phyloP scores from a whole-genome alignment of 1,140 invertebrate genomes.

The Diploscapter pachys region DNA sequence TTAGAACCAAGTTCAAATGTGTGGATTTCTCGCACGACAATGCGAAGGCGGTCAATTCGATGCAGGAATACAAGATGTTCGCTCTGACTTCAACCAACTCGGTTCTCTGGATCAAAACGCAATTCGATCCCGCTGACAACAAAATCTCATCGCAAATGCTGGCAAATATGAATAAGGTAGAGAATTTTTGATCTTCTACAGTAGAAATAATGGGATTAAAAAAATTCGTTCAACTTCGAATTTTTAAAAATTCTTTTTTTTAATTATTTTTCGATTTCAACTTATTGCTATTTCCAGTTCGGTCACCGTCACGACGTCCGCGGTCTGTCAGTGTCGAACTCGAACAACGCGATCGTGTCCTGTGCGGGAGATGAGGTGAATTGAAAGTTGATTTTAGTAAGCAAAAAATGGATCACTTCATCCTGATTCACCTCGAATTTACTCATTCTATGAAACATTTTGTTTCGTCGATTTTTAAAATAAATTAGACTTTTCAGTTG shows the following conservation, averaged over 20 bases:
- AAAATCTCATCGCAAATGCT: conserved; percentile 29
- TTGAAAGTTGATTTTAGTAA: too few species aligned
- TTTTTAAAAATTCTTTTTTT: too few species aligned
- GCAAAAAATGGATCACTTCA: too few species aligned
- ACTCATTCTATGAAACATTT: too few species aligned
- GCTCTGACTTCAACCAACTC: conserved; percentile 55
- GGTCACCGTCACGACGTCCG: conserved; percentile 86
- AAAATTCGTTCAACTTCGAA: too few species aligned
- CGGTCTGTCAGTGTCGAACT: conserved; percentile 81
- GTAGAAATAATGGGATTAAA: too few species aligned
- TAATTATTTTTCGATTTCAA: conserved; percentile 48
- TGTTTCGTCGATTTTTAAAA: neutral
- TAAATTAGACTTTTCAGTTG: neutral
- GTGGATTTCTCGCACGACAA: too few species aligned
- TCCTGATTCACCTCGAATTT: too few species aligned
- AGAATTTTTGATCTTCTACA: conserved; percentile 54
- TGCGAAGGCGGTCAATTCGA: too few species aligned
- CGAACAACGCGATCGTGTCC: conserved; percentile 64
- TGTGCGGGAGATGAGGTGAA: conserved; percentile 33
- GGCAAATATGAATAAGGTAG: conserved; percentile 62
- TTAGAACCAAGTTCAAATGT: too few species aligned
- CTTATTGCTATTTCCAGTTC: conserved; percentile 54
- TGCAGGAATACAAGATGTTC: neutral
- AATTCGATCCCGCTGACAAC: conserved; percentile 41
- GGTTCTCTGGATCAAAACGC: conserved; percentile 51